These are phyloP conservation scores for Notocelia uddmanniana DNA, from an alignment of 2,888 invertebrate genomes.

Conservation along the genomic window DNA sequence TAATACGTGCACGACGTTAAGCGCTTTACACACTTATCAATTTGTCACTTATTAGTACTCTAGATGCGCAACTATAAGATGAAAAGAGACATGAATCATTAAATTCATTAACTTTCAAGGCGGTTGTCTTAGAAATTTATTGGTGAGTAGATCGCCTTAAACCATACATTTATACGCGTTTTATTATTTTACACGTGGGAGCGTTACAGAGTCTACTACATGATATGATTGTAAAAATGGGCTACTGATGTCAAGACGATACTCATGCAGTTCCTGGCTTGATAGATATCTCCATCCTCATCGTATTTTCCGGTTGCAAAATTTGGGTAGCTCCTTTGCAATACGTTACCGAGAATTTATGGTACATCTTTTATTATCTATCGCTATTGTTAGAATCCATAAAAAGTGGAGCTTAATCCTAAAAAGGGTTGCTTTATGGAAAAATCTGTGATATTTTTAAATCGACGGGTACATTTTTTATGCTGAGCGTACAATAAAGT, in stretches of 20 bases:
- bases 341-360: constrained; percentile 42
- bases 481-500: constrained; percentile 22
- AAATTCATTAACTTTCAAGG: too few species aligned
- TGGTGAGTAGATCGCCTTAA: too few species aligned
- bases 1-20: too few species aligned
- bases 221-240: too few species aligned
- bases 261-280: background rate
- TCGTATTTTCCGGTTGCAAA: constrained; percentile 17
- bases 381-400: constrained; percentile 51
- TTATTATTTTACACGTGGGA: too few species aligned
- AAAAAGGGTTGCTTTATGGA: constrained; percentile 60
- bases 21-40: too few species aligned
- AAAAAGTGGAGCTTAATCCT: constrained; percentile 60
- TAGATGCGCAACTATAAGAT: too few species aligned
- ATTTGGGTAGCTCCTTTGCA: constrained; percentile 20
- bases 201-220: too few species aligned
- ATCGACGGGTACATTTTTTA: constrained; percentile 34
- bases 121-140: too few species aligned
- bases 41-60: too few species aligned
- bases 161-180: too few species aligned
- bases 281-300: background rate
- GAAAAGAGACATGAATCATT: too few species aligned
- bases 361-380: constrained; percentile 34
- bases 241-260: background rate
- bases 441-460: constrained; percentile 38